Evolutionary conservation across 2,888 invertebrate species (phyloP), one percentile per base, ranked within the genome.

Genomic region (Ctena decussata): DNA sequence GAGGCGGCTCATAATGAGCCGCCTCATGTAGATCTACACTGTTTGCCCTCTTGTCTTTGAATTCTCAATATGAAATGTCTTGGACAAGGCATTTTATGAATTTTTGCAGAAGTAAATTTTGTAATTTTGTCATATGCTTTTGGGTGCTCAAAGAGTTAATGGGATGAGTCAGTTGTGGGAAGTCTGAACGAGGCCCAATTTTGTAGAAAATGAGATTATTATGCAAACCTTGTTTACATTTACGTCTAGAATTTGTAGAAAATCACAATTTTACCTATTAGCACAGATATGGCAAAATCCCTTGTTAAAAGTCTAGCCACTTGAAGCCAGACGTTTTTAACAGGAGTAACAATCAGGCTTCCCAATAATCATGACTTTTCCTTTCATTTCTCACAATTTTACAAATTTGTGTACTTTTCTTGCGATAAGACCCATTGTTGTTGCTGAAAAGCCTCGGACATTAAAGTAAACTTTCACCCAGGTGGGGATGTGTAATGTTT

Each of bases 251-350:
- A n/a, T n/a, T n/a, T n/a, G n/a, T n/a, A n/a, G n/a, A n/a, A n/a
- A 65, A 35, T 27, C 3, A 5, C 35, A 18, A 65, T 65, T 65
- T 65, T 35, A 65, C 35, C 35, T 35, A 65, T 65, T 65, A 65
- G 65, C 18, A 35, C 18, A 65, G 35, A 32, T 18, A 6, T 65
- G 35, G 3, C 1, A 65, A n/a, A 65, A 65, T 65, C 65, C 35
- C 65, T 35, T 32, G 35, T 18, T 35, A 65, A 65, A 65, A 65
- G 65, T 65, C 65, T 65, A 30, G 27, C 65, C 27, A 35, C 65
- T 65, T 65, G n/a, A 65, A 65, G 35, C 65, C 65, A 65, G 65
- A 65, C 65, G 35, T 30, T 35, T 60, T 65, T 65, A 27, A 65
- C 65, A 65, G 30, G 27, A 11, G 6, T 35, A 30, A 65, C 65